Evolutionary conservation across 2,113 vertebrate genomes (phyloP), one percentile per base, ranked within the genome.

Genomic region (Uria aalge): DNA sequence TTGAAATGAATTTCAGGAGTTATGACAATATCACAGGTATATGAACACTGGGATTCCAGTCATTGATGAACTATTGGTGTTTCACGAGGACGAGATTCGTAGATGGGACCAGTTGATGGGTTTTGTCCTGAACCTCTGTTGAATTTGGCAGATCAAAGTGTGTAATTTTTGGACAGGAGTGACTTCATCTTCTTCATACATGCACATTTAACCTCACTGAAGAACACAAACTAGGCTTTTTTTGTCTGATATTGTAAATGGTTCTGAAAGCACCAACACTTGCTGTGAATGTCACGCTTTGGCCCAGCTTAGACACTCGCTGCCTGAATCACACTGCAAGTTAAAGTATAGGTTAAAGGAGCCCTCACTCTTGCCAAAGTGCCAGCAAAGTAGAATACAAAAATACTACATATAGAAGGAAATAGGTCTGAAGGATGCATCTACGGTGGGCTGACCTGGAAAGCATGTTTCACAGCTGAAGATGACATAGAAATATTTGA

Each of bases 21-120:
- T 99, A 99, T 2, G 99, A 99, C 98, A 99, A 99, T 69, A 99
- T 99, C 92, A 99, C 99, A 98, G 99, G 99, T 99, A 97, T 48
- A 26, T 38, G 52, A 75, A 40, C 62, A 15, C 34, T 56, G 41
- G 38, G 18, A 67, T 90, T 57, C 38, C 50, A 45, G 19, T 26
- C n/a, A 1, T 8, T 75, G 41, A 12, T 40, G 77, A 78, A 29
- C 53, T 62, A 8, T 34, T 78, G 64, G 36, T 9, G 1, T 81
- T 84, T 89, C 78, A 40, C 57, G 27, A 45, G 24, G n/a, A 62
- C 0, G 4, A 89, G 45, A 68, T 81, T 57, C 2, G 0, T 59
- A 74, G 40, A 23, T 62, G 60, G 27, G 15, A 57, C 43, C 36
- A 52, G 48, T 9, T 72, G 22, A 16, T 74, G 41, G 4, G 4